Conservation (phyloP, 2,113 vertebrate species). For the Phalacrocorax brasilianus region DNA sequence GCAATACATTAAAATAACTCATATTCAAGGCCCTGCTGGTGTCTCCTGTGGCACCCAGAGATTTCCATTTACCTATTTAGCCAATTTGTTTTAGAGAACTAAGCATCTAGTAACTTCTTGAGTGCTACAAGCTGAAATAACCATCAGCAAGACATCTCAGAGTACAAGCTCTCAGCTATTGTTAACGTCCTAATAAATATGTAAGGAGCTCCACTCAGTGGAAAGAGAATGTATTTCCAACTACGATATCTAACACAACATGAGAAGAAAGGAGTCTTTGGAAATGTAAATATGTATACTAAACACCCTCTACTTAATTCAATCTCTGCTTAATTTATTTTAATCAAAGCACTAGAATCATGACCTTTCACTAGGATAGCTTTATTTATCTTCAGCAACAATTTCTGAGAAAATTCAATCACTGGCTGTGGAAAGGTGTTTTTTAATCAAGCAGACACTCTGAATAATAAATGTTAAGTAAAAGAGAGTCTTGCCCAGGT, state of each 20-base stretch:
- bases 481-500: not conserved
- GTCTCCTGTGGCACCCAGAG: not conserved
- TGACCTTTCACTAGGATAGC: not conserved
- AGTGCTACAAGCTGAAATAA: not conserved
- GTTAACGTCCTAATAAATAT: not conserved
- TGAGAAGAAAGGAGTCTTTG: not conserved
- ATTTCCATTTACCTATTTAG: not conserved
- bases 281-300: not conserved
- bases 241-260: too few relatives aligned
- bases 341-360: not conserved
- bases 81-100: not conserved
- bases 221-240: not conserved
- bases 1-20: not conserved
- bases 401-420: not conserved
- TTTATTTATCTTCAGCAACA: not conserved
- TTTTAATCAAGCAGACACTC: not conserved
- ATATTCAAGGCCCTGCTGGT: not conserved
- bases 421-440: not conserved
- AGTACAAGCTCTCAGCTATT: rapidly evolving
- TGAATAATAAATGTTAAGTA: not conserved
- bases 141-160: not conserved
- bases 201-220: constrained; percentile 41
- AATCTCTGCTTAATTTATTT: not conserved
- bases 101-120: not conserved
- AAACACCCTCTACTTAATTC: not conserved